Base-by-base conservation (phyloP, 2,113 vertebrate species). In the Scortum barcoo region DNA sequence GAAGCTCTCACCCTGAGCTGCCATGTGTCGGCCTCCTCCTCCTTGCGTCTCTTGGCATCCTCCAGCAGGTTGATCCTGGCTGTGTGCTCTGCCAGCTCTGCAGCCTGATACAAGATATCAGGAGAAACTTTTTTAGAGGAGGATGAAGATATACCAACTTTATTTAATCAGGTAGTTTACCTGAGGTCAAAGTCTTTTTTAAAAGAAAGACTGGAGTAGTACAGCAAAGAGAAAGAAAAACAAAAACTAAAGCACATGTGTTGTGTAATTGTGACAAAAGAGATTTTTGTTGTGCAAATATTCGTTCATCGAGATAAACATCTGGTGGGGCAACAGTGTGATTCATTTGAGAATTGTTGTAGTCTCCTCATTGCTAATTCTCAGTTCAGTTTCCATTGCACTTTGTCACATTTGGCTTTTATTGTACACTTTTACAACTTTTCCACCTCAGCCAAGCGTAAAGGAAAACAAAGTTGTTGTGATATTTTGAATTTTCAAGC, bases 31-130 rank as follows among this genome's bases (percentile, higher is more conserved):
- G 96, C 98, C 82, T 99, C 98, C 1, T 95, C 94, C 86, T 99
- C 98, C 84, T 99, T 99, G 91, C 93, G 94, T 78, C 63, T 95
- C 93, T 92, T 96, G 1, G 97, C 97, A 72, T 98, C 97, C 90
- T 99, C 97, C 65, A 99, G 95, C 19, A 96, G 91, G 0, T 92
- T 88, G n/a, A 99, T 99, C 93, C 91, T 97, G 60, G 96, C 94
- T 0, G 97, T 96, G 88, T 97, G 97, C 85, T 98, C 96, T 0
- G 96, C 96, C 3, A 99, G 94, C 83, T 99, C 98, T 1, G 97
- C 87, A 30, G 97, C 96, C 98, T 99, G 81, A 67, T 1, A 73
- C 67, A 68, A 71, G 72, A 33, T 8, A 78, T 60, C 17, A 85
- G 26, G 8, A 70, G 5, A 62, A 16, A 72, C 6, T 76, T 44